Evolutionary conservation across 1,140 invertebrate genomes (phyloP), one percentile per base, ranked within the genome.

Genomic region (Dryas iulia): DNA sequence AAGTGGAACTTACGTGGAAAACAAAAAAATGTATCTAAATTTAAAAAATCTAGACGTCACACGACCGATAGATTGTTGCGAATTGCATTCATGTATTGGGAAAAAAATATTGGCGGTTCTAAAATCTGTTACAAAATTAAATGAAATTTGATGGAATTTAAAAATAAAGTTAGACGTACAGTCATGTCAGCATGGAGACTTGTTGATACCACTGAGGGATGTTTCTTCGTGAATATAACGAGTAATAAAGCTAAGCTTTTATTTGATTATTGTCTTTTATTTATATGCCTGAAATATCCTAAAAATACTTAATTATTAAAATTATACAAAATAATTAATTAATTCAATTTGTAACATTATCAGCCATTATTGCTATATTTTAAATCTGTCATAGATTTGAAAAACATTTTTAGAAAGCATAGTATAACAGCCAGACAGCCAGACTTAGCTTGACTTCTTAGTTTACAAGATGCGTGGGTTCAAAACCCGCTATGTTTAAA

Each of bases 241-340:
- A 92, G 87, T 92, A 92, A 92, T 92, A 92, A 92, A 92, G 92
- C 90, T 92, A 92, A 92, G 92, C 90, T 92, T 92, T 92, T 92
- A 92, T 92, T 92, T 92, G 90, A 92, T 35, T 69, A 47, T 59
- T 63, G 79, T 70, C 79, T 89, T 90, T 92, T 87, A 90, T 91
- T 90, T 89, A 33, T 30, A 3, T 1, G 2, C 56, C 60, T 56
- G 24, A 5, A 52, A 3, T 33, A 33, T 33, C 10, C 2, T 33
- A 33, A 10, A n/a, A n/a, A n/a, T n/a, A n/a, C n/a, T n/a, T n/a
- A n/a, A n/a, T n/a, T n/a, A n/a, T n/a, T n/a, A n/a, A n/a, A n/a
- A n/a, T n/a, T n/a, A n/a, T n/a, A n/a, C n/a, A n/a, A n/a, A n/a
- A n/a, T n/a, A n/a, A n/a, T n/a, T n/a, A n/a, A n/a, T n/a, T n/a